Percentiles rank a stretch among this genome's conserved stretches.
phyloP scores from a whole-genome alignment of 2,113 vertebrate genomes.

The Misgurnus mizolepis region DNA sequence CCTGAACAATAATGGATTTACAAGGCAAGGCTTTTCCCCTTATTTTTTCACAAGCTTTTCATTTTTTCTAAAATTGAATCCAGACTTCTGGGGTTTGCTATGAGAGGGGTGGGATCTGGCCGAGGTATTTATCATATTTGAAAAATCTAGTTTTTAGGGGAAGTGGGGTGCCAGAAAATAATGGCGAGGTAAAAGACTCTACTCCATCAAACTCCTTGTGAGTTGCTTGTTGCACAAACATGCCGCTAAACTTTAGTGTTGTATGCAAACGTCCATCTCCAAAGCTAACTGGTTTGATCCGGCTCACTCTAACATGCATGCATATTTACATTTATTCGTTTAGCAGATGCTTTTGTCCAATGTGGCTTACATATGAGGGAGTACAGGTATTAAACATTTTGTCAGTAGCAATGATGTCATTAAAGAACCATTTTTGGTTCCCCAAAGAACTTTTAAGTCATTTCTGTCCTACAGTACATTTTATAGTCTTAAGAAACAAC shows the following conservation, averaged over 20 bases:
- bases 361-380: too few relatives aligned
- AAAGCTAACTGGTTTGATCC: not conserved
- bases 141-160: conserved; percentile 46
- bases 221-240: conserved; percentile 16
- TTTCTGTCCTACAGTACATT: too few relatives aligned
- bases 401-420: too few relatives aligned
- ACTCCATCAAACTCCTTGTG: conserved; percentile 9
- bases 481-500: too few relatives aligned
- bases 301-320: too few relatives aligned
- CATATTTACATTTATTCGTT: too few relatives aligned
- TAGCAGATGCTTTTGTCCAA: too few relatives aligned
- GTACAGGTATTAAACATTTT: too few relatives aligned
- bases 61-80: conserved; percentile 74
- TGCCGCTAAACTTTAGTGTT: not conserved
- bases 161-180: conserved; percentile 21
- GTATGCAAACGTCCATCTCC: not conserved
- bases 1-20: conserved; percentile 73
- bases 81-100: conserved; percentile 63
- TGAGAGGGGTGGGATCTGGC: conserved; percentile 48
- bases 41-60: conserved; percentile 59
- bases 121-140: conserved; percentile 55
- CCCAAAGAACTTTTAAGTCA: too few relatives aligned
- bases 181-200: not conserved
- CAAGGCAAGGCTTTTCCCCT: conserved; percentile 62
- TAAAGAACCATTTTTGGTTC: too few relatives aligned